Evolutionary conservation across 2,797 vertebrate genomes (phyloP).

Genomic region (Tapera naevia): DNA sequence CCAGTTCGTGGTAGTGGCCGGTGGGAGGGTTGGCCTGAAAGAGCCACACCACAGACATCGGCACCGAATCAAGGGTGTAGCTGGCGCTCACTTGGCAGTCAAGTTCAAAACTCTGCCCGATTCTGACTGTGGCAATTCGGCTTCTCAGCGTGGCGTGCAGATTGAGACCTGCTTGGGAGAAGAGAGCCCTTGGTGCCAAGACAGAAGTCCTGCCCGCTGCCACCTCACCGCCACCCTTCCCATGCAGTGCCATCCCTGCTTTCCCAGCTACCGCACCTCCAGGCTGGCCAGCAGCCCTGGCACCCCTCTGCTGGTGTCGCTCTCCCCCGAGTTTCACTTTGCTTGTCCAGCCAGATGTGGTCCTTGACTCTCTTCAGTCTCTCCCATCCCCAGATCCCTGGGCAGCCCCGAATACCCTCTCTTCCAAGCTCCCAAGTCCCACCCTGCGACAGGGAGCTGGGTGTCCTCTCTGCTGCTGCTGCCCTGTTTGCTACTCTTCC

Average conservation of each 20-base stretch:
- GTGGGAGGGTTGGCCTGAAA: constrained; percentile 41
- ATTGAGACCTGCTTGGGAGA: constrained; percentile 28
- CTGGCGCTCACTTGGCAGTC: neutral
- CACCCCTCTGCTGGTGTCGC: neutral
- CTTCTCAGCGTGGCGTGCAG: constrained; percentile 43
- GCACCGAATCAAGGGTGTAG: neutral
- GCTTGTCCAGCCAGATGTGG: neutral
- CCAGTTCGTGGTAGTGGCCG: neutral
- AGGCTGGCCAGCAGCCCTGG: neutral
- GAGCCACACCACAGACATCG: constrained; percentile 25
- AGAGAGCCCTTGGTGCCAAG: neutral
- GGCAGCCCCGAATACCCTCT: neutral
- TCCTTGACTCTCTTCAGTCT: neutral
- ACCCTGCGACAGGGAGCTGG: neutral
- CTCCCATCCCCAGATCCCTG: no score
- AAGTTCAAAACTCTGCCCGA: constrained; percentile 46
- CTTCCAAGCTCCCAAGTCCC: neutral
- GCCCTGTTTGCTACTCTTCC: neutral
- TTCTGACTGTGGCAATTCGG: constrained; percentile 25
- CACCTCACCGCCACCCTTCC: neutral
- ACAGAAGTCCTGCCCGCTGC: neutral
- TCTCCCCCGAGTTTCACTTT: accelerated
- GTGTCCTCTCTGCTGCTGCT: neutral
- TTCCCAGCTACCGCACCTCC: neutral
- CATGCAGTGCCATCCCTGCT: accelerated